A percentile compares a stretch with the other conserved stretches of the same genome.
phyloP scores from a whole-genome alignment of 1,140 invertebrate species.

The Anastrepha ludens region DNA sequence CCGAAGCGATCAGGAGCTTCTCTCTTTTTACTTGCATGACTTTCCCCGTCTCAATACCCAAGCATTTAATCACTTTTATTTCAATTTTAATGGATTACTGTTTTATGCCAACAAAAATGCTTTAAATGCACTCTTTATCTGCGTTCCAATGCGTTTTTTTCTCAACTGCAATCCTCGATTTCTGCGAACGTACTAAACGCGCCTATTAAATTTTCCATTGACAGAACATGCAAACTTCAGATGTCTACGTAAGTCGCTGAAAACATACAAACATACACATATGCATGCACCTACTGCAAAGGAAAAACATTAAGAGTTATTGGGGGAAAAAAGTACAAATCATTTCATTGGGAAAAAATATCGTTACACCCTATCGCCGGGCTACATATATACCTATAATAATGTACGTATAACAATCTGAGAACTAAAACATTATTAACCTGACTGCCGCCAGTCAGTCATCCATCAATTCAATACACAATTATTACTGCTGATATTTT shows the following conservation, averaged over 20 bases:
- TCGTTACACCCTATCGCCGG: not conserved
- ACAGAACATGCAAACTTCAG: slow-evolving; percentile 58
- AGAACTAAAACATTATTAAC: slow-evolving; percentile 60
- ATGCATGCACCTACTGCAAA: slow-evolving; percentile 6
- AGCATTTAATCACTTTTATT: too few relatives aligned
- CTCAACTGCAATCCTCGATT: slow-evolving; percentile 33
- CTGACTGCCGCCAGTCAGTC: slow-evolving; percentile 66
- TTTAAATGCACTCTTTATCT: not conserved
- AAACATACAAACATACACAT: not conserved
- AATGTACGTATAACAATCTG: slow-evolving; percentile 59
- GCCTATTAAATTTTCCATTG: slow-evolving; percentile 31
- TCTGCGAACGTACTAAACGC: slow-evolving; percentile 18
- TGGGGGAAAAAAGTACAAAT: not conserved
- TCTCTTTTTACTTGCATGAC: slow-evolving; percentile 66
- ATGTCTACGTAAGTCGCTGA: slow-evolving; percentile 30
- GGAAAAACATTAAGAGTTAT: not conserved
- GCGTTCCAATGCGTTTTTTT: not conserved
- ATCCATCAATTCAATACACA: slow-evolving; percentile 44
- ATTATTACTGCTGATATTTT: slow-evolving; percentile 16
- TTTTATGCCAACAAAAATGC: not conserved
- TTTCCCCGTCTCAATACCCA: too few relatives aligned
- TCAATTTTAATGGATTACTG: too few relatives aligned
- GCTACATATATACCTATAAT: too few relatives aligned
- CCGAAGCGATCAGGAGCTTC: slow-evolving; percentile 72
- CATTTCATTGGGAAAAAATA: slow-evolving; percentile 17